Base-by-base conservation (phyloP, 2,113 vertebrate species). In the Apodemus sylvaticus region DNA sequence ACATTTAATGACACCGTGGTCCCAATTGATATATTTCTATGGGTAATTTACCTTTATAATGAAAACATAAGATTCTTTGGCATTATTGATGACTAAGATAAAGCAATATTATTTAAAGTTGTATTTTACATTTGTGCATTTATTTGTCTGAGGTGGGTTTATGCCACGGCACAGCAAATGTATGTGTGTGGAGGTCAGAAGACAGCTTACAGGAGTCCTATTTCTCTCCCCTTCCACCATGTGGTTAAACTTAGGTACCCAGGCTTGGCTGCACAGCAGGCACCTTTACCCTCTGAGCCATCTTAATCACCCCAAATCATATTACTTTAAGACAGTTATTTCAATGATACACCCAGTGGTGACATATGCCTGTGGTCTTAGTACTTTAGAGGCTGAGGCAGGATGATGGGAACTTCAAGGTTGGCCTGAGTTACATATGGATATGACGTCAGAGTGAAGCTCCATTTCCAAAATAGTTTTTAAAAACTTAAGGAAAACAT, bases 11-110 rank as follows among this genome's bases (percentile, higher is more conserved):
- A 71, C 16, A 42, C 2, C 70, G 5, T 79, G 9, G 24, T 79
- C 42, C 31, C 66, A 77, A 78, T 20, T 24, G 62, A 86, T 76
- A 78, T 45, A 66, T 76, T 68, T n/a, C 73, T 92, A 60, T 7
- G 16, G 51, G 22, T 73, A 26, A 74, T n/a, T 89, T 82, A 45
- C 82, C 82, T 66, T 94, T 96, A 91, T 81, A 62, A 55, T 88
- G 31, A 48, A 74, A 91, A 60, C 1, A 55, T 62, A 94, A 42
- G 10, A 22, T 60, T 77, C 73, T 91, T 86, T 91, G 53, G 64
- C 62, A 48, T 90, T 86, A 76, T 93, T 64, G 70, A 70, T 87
- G 20, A 76, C n/a, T 64, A 55, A 88, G 68, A 34, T 83, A 73
- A 86, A 89, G 73, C 12, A n/a, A 26, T 1, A 55, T 42, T 89